Percentiles rank a stretch among this genome's conserved stretches.
Conservation (phyloP, 2,113 vertebrate genomes). For the Protobothrops flavoviridis region DNA sequence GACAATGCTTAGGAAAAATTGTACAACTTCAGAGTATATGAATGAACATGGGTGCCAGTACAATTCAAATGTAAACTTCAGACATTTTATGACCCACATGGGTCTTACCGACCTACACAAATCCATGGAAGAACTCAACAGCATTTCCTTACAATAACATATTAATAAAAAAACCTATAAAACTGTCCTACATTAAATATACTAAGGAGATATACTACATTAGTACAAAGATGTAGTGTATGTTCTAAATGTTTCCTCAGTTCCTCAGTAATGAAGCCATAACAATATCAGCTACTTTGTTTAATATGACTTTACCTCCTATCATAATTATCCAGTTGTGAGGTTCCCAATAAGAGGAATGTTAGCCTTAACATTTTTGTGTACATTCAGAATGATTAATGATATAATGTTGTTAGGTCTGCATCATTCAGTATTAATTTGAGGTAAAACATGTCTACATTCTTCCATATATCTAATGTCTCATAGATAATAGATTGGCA, state of each 20-base stretch:
- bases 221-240: not conserved
- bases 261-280: not conserved
- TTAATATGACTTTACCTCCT: not conserved
- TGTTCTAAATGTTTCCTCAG: not conserved
- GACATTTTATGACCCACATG: not conserved
- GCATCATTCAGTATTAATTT: not conserved
- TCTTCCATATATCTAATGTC: not conserved
- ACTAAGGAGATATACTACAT: not conserved
- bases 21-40: not conserved
- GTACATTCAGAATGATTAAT: not conserved
- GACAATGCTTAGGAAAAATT: not conserved
- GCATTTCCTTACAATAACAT: not conserved
- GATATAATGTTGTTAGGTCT: not conserved
- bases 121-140: not conserved
- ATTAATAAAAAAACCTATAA: not conserved
- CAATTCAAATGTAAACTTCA: not conserved
- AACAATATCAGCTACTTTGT: not conserved
- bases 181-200: not conserved
- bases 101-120: not conserved
- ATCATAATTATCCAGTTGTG: not conserved
- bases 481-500: not conserved
- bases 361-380: not conserved
- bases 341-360: not conserved
- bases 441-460: not conserved
- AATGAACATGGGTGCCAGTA: not conserved